Conservation (phyloP, 2,888 invertebrate species). For the Thereva unica region DNA sequence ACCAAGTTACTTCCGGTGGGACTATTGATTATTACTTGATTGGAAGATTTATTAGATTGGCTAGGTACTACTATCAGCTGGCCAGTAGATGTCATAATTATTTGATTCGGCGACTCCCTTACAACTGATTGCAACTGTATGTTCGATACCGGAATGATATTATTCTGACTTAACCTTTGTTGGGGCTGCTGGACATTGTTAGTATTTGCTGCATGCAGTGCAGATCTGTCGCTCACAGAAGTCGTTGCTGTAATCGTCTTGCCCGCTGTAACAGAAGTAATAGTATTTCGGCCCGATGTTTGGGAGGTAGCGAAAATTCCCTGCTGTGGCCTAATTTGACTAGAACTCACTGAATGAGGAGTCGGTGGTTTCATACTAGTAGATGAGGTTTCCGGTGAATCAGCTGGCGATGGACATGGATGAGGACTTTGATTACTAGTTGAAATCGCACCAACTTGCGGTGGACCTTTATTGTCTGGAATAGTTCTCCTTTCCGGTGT, state of each 20-base stretch:
- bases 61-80: slow-evolving; percentile 56
- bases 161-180: slow-evolving; percentile 33
- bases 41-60: slow-evolving; percentile 38
- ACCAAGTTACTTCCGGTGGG: slow-evolving; percentile 37
- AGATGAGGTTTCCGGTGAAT: slow-evolving; percentile 47
- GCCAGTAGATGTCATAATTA: slow-evolving; percentile 58
- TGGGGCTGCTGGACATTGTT: not conserved
- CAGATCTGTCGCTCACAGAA: slow-evolving; percentile 58
- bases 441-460: slow-evolving; percentile 83
- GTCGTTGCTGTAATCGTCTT: slow-evolving; percentile 77
- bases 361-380: slow-evolving; percentile 51
- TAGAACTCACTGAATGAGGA: slow-evolving; percentile 59
- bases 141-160: slow-evolving; percentile 46
- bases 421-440: slow-evolving; percentile 80
- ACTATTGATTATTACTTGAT: slow-evolving; percentile 46
- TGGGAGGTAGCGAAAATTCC: slow-evolving; percentile 57
- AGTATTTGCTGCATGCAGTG: slow-evolving; percentile 38
- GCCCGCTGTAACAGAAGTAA: slow-evolving; percentile 76
- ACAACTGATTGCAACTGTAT: slow-evolving; percentile 51
- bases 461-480: slow-evolving; percentile 71
- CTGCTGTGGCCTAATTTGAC: slow-evolving; percentile 42
- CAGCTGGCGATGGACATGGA: slow-evolving; percentile 66
- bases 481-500: slow-evolving; percentile 56
- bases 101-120: slow-evolving; percentile 50
- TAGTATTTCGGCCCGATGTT: slow-evolving; percentile 78